Conservation (phyloP, 1,140 invertebrate genomes). For the Anastatus disparis region DNA sequence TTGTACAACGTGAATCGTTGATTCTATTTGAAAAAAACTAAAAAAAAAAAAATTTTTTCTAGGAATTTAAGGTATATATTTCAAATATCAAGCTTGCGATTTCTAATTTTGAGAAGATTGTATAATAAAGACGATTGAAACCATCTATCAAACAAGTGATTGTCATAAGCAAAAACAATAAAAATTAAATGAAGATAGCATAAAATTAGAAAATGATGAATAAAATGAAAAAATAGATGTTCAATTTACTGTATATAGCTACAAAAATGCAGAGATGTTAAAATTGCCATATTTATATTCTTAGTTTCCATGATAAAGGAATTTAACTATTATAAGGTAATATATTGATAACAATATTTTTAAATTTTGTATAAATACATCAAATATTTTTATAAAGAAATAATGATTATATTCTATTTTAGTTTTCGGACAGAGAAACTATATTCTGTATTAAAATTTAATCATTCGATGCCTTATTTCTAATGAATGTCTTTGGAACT, state of each 20-base stretch:
- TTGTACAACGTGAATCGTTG: slow-evolving; percentile 1
- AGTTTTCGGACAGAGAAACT: slow-evolving; percentile 83
- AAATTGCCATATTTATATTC: slow-evolving; percentile 94
- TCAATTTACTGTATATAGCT: slow-evolving; percentile 79
- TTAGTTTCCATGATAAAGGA: slow-evolving; percentile 91
- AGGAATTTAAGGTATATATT: slow-evolving; percentile 75
- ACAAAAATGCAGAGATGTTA: slow-evolving; percentile 84
- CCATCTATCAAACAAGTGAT: slow-evolving; percentile 71
- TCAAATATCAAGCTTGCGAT: slow-evolving; percentile 67
- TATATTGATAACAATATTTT: neutral
- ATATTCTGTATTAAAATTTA: slow-evolving; percentile 93
- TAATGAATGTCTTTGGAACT: slow-evolving; percentile 87
- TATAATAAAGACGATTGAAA: slow-evolving; percentile 88
- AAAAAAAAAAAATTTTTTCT: slow-evolving; percentile 44
- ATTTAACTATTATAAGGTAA: slow-evolving; percentile 90
- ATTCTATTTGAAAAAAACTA: neutral
- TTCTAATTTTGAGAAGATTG: slow-evolving; percentile 80
- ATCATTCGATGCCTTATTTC: slow-evolving; percentile 90
- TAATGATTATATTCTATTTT: slow-evolving; percentile 33
- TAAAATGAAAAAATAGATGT: slow-evolving; percentile 78
- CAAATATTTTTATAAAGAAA: slow-evolving; percentile 20
- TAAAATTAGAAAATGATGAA: slow-evolving; percentile 54
- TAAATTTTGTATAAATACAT: slow-evolving; percentile 1
- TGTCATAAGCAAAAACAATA: slow-evolving; percentile 78
- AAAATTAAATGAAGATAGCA: slow-evolving; percentile 72